Base-by-base conservation (phyloP, 2,797 vertebrate species). In the Bovichtus diacanthus region DNA sequence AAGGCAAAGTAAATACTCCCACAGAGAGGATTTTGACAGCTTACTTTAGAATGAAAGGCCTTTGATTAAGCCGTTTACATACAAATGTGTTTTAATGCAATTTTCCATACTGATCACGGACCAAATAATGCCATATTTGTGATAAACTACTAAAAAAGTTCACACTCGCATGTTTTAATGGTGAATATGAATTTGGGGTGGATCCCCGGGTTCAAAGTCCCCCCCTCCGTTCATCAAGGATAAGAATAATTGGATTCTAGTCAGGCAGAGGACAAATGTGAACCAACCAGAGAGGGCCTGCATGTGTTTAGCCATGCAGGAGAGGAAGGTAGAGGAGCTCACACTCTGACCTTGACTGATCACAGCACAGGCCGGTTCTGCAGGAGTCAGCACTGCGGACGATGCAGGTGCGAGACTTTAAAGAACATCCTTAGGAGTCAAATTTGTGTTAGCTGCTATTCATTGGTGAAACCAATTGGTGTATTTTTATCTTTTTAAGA, bases 281-380 rank as follows among this genome's bases (percentile, higher is more conserved):
- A 76, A 74, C 66, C 77, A 71, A 84, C 63, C 46, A 59, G 56
- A 69, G 73, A 49, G 39, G 34, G 25, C 59, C 61, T 43, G 70
- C 36, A 38, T 4, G 69, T 81, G 85, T 93, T 94, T 91, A 89
- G 59, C 86, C 70, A 88, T 89, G 90, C 89, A 86, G 68, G 47
- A 74, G 76, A 54, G n/a, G n/a, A n/a, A n/a, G 67, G 87, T 49
- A 82, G 54, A 77, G 74, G 58, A 47, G 61, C 43, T 55, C 63
- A 56, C 47, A 62, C 55, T 47, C 50, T 74, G 89, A 87, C 87
- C 91, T 91, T 92, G 92, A 90, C 87, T 88, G 85, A 92, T 94
- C 88, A 84, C 85, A 53, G 71, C 59, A 15, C 53, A 18, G 43
- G 50, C 41, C 31, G 38, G 13, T 87, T 89, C 75, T 88, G 84